These are phyloP conservation scores for Calosoma granatense DNA, from an alignment of 1,140 invertebrate species.

Conservation along the genomic window DNA sequence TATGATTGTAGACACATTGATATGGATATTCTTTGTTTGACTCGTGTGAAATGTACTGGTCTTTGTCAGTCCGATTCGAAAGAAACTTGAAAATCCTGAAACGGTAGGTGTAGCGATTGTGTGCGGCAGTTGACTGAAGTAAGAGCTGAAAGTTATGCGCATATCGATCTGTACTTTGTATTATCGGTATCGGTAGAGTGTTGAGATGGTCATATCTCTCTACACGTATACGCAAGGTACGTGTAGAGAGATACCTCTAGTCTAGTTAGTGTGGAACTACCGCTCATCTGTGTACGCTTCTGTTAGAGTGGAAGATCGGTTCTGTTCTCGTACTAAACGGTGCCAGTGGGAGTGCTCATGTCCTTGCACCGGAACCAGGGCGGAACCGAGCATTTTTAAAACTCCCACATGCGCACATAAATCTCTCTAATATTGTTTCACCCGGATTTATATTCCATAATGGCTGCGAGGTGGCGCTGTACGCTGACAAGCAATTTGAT, in stretches of 20 bases:
- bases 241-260: no score
- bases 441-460: slow-evolving; percentile 7
- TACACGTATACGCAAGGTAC: no score
- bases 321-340: neutral
- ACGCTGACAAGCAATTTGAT: slow-evolving; percentile 1
- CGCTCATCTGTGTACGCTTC: no score
- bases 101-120: no score
- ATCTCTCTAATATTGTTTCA: slow-evolving; percentile 7
- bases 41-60: no score
- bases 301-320: no score
- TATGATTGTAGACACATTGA: no score
- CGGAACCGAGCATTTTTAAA: neutral
- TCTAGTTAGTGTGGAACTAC: neutral
- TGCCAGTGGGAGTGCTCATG: slow-evolving; percentile 3
- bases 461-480: neutral
- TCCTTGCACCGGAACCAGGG: slow-evolving; percentile 3
- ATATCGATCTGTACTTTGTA: neutral
- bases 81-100: no score
- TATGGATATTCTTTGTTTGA: no score
- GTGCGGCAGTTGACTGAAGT: neutral
- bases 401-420: slow-evolving; percentile 7
- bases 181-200: no score
- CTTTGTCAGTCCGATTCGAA: no score
- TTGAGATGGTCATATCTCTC: no score
- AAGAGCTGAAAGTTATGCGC: neutral